Evolutionary conservation across 2,797 vertebrate genomes (phyloP), one percentile per base, ranked within the genome.

Genomic region (Gadopsis bispinosus): DNA sequence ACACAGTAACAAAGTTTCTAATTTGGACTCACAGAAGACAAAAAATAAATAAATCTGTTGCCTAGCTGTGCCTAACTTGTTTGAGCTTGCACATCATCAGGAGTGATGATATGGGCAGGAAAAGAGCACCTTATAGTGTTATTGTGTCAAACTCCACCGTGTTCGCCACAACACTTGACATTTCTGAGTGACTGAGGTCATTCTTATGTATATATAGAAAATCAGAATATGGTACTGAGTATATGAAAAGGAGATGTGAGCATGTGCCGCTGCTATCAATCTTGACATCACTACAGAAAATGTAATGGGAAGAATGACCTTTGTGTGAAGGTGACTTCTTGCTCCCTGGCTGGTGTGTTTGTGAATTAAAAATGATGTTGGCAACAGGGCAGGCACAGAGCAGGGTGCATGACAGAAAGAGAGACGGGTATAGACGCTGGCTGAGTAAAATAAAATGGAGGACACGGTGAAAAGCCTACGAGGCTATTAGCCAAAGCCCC

Each of bases 291-390:
- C 83, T 60, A 77, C 79, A 66, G 84, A 73, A 79, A 86, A 84
- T 80, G 69, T 88, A 92, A 93, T 88, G 80, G 79, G 81, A 91
- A 69, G 83, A 84, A 82, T 90, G 89, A 94, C 92, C 92, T 95
- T 93, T 94, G 80, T 81, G 89, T 68, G 90, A 94, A 90, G 93
- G 87, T 86, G 91, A 92, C 82, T 89, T 90, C 72, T 84, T 87
- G 72, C 83, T 90, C 69, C 65, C 70, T 56, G 74, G 70, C 79
- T 61, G 55, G 56, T 76, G 84, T 91, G 90, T 90, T 87, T 93
- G 87, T 91, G 91, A 80, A 89, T 91, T 88, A 89, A 92, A 93
- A 90, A 86, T 89, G 84, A 90, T 89, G 83, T 80, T 85, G 87
- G 88, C 80, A 87, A 84, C 78, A 69, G 73, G 56, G 80, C 69